These are phyloP conservation scores for Cyanoliseus patagonus DNA, from an alignment of 2,113 vertebrate genomes.

Conservation along the genomic window DNA sequence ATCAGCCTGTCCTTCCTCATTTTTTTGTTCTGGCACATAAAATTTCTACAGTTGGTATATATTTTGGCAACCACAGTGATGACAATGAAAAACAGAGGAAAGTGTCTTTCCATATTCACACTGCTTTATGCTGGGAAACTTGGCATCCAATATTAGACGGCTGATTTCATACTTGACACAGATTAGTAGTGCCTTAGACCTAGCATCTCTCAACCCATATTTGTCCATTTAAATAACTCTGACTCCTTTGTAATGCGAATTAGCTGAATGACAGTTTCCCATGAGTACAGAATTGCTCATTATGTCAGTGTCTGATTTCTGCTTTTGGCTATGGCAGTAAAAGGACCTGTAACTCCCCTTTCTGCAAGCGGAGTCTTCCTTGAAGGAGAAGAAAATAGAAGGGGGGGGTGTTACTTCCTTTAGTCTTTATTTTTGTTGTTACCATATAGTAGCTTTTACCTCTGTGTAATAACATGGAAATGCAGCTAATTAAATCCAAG, in stretches of 20 bases:
- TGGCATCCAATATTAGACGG: background rate
- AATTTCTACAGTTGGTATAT: background rate
- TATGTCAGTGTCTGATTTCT: background rate
- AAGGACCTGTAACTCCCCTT: background rate
- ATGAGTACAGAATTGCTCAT: background rate
- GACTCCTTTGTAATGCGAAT: background rate
- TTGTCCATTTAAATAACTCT: background rate
- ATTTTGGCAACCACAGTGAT: background rate
- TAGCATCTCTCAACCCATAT: background rate
- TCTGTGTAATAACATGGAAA: background rate
- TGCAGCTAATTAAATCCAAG: background rate
- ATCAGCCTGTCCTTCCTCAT: background rate
- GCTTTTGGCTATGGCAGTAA: background rate
- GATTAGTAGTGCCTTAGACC: background rate
- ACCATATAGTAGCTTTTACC: background rate
- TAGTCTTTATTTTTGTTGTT: background rate
- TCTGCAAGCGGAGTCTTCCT: background rate
- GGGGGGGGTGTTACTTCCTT: background rate
- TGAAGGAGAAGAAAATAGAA: background rate
- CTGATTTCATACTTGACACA: background rate
- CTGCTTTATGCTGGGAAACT: background rate
- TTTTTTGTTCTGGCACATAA: background rate
- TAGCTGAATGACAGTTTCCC: background rate
- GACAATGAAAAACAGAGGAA: background rate
- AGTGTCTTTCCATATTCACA: background rate